These are phyloP conservation scores for Apantesis nais DNA, from an alignment of 2,888 invertebrate species.

Conservation along the genomic window DNA sequence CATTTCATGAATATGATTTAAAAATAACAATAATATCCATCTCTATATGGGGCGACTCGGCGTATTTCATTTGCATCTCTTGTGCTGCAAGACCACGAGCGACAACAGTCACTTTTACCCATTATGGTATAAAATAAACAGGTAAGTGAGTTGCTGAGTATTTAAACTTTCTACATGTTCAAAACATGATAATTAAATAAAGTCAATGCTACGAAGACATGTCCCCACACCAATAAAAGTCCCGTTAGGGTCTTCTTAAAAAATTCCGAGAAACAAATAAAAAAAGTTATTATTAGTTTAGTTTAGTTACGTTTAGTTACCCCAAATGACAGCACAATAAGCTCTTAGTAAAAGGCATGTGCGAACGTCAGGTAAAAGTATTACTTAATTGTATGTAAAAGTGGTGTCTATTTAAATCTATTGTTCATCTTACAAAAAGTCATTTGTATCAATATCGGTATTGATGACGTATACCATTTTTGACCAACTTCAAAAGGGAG, in stretches of 20 bases:
- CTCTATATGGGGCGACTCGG: no score
- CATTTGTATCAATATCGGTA: constrained; percentile 2
- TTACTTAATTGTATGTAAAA: constrained; percentile 20
- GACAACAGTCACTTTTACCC: neutral
- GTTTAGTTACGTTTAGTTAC: constrained; percentile 11
- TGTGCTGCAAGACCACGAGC: neutral
- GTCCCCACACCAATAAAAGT: neutral
- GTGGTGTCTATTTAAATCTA: constrained; percentile 13
- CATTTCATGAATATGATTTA: no score
- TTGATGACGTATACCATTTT: neutral
- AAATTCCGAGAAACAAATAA: neutral
- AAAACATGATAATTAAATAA: neutral
- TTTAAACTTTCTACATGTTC: neutral
- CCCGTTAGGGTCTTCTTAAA: constrained; percentile 8
- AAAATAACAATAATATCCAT: no score
- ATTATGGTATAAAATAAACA: no score
- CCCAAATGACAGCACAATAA: neutral
- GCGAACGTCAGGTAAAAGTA: constrained; percentile 32
- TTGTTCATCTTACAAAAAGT: constrained; percentile 11
- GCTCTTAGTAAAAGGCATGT: constrained; percentile 31
- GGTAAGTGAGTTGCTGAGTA: no score
- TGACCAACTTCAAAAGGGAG: no score
- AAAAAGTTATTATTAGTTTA: neutral
- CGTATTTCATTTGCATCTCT: neutral
- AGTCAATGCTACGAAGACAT: neutral